Conservation (phyloP, 2,113 vertebrate species). For the Paedocypris sp. region DNA sequence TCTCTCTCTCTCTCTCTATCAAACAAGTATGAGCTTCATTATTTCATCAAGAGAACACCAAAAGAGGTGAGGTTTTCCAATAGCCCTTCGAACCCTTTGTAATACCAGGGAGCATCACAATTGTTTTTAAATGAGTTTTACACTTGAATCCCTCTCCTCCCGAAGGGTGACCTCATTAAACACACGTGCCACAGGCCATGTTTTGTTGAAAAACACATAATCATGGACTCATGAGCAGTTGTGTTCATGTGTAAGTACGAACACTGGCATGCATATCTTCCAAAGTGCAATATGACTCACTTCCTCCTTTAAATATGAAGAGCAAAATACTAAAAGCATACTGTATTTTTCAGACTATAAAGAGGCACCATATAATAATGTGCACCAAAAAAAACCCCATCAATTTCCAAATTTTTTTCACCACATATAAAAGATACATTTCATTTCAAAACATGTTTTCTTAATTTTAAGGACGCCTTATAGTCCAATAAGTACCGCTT, state of each 20-base stretch:
- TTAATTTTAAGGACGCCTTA: no score
- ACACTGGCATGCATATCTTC: no score
- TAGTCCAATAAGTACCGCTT: no score
- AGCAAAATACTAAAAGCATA: no score
- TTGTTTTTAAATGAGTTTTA: slow-evolving; percentile 30
- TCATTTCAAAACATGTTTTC: no score
- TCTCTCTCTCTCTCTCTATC: slow-evolving; percentile 10
- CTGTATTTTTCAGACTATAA: no score
- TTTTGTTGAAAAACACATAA: not conserved
- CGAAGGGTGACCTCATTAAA: slow-evolving; percentile 34
- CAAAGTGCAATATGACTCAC: no score
- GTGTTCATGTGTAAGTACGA: not conserved
- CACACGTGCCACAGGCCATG: slow-evolving; percentile 19
- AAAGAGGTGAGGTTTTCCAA: slow-evolving; percentile 17
- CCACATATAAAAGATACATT: no score
- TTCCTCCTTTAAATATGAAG: no score
- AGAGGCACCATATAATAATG: no score
- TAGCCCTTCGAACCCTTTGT: slow-evolving; percentile 17
- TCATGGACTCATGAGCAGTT: not conserved
- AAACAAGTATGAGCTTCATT: slow-evolving; percentile 21
- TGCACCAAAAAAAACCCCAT: no score
- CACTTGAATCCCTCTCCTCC: slow-evolving; percentile 38
- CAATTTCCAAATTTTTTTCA: no score
- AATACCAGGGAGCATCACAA: slow-evolving; percentile 13
- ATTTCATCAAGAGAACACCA: slow-evolving; percentile 17